phyloP scores from a whole-genome alignment of 1,140 invertebrate species.

The Lutraria rhynchaena region DNA sequence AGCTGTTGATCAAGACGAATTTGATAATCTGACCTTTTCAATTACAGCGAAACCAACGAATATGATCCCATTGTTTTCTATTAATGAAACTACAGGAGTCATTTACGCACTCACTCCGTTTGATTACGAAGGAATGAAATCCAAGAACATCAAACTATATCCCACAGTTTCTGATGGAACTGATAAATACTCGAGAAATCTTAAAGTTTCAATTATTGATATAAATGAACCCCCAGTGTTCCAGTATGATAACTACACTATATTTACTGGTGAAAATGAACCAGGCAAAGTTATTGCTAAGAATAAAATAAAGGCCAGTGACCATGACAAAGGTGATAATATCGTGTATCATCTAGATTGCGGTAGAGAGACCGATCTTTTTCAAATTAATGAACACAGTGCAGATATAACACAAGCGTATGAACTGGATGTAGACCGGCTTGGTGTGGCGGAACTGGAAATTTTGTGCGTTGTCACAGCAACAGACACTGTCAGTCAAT shows the following conservation, averaged over 20 bases:
- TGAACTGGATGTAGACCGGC: slow-evolving; percentile 39
- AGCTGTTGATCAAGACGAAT: slow-evolving; percentile 17
- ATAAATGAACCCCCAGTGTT: slow-evolving; percentile 52
- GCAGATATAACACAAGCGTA: slow-evolving; percentile 42
- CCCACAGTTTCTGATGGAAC: slow-evolving; percentile 30
- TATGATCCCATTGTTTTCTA: slow-evolving; percentile 27
- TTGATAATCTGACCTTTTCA: slow-evolving; percentile 28
- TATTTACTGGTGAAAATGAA: slow-evolving; percentile 30
- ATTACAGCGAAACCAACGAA: slow-evolving; percentile 13
- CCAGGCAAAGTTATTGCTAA: slow-evolving; percentile 5
- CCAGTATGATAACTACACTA: slow-evolving; percentile 13
- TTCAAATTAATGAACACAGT: slow-evolving; percentile 29
- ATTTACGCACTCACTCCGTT: slow-evolving; percentile 4
- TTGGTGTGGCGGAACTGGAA: neutral
- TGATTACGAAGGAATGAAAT: slow-evolving; percentile 30
- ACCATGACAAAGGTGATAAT: slow-evolving; percentile 38
- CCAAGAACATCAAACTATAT: slow-evolving; percentile 23
- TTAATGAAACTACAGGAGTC: slow-evolving; percentile 32
- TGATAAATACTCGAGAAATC: neutral
- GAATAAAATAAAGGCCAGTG: slow-evolving; percentile 21
- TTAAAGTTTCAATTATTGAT: slow-evolving; percentile 41
- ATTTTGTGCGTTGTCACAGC: slow-evolving; percentile 40
- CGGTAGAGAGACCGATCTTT: slow-evolving; percentile 23
- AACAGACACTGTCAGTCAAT: slow-evolving; percentile 23
- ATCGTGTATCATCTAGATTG: slow-evolving; percentile 20